Percentiles rank a stretch among this genome's conserved stretches.
Conservation (phyloP, 2,888 invertebrate genomes). For the Eilema caniola region DNA sequence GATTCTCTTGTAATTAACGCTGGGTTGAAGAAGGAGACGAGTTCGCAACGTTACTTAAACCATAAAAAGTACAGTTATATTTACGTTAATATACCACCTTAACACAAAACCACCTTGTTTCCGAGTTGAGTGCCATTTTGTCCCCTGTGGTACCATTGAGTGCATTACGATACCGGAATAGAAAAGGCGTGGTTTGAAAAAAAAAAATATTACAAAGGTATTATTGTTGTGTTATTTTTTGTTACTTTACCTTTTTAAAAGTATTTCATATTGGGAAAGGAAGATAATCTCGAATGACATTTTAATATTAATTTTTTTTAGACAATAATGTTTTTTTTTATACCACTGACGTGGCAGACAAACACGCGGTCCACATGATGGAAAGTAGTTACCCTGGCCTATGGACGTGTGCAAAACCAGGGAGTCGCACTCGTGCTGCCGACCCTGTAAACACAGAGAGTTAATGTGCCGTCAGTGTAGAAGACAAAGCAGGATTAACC, state of each 20-base stretch:
- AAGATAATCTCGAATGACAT: not conserved
- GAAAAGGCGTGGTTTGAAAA: not conserved
- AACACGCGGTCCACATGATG: too few relatives aligned
- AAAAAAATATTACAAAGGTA: not conserved
- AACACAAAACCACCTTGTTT: constrained; percentile 12
- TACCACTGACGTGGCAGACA: too few relatives aligned
- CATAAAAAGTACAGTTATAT: not conserved
- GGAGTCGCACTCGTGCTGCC: too few relatives aligned
- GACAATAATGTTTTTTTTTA: too few relatives aligned
- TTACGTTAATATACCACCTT: not conserved
- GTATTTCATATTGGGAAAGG: not conserved
- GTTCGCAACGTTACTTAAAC: too few relatives aligned
- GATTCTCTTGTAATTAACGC: too few relatives aligned
- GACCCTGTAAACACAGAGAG: too few relatives aligned
- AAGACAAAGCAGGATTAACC: too few relatives aligned
- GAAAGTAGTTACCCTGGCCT: too few relatives aligned
- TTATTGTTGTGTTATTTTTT: not conserved
- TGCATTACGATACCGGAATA: constrained; percentile 2
- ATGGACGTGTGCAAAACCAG: too few relatives aligned
- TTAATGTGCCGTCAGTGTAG: too few relatives aligned
- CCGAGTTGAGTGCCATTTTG: constrained; percentile 8
- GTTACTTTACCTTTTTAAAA: not conserved
- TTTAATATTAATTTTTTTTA: not conserved
- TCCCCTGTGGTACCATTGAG: not conserved
- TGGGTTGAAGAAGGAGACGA: too few relatives aligned